Base-by-base conservation (phyloP, 2,888 invertebrate genomes). In the Heliconius erato region DNA sequence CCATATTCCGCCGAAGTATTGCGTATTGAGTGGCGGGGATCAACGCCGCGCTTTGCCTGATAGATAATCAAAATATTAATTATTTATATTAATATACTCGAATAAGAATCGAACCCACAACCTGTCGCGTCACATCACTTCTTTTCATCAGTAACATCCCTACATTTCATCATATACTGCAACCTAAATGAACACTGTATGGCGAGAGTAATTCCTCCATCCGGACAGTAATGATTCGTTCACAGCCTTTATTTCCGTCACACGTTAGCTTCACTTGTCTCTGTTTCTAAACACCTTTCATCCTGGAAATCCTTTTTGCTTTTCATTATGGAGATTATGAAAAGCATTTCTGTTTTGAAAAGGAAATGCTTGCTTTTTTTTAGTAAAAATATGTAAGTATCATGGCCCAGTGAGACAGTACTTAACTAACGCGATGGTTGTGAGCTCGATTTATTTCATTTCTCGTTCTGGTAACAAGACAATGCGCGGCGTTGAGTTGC, bases 221-320 rank as follows among this genome's bases (percentile, higher is more conserved):
- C 82, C 82, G 82, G 82, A 49, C 79, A 79, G 69, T 82, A 82
- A 82, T 79, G 74, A 74, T 79, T 82, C 82, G 59, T 76, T 81
- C 78, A 44, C 74, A 59, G 71, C 28, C 76, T 80, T 83, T 69
- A 81, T 77, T 79, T 71, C 81, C 83, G 81, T 9, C 74, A 35
- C 76, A 65, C 40, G 63, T 63, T 77, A 77, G 44, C 26, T 28
- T 28, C 77, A 65, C 63, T 63, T 77, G 77, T 77, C 67, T 78
- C 67, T 78, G 35, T 78, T 44, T 65, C 77, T 65, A 40, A 77
- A 67, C 28, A 65, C 78, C 40, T 76, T 74, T 74, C 59, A 74
- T 59, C 59, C 19, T 28, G 74, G 35, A n/a, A 76, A 23, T 63
- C 63, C 59, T 59, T 76, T 76, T 35, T 35, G 59, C 59, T 59